These are phyloP conservation scores for Drosophila ochracea DNA, from an alignment of 2,888 invertebrate genomes.

Conservation along the genomic window DNA sequence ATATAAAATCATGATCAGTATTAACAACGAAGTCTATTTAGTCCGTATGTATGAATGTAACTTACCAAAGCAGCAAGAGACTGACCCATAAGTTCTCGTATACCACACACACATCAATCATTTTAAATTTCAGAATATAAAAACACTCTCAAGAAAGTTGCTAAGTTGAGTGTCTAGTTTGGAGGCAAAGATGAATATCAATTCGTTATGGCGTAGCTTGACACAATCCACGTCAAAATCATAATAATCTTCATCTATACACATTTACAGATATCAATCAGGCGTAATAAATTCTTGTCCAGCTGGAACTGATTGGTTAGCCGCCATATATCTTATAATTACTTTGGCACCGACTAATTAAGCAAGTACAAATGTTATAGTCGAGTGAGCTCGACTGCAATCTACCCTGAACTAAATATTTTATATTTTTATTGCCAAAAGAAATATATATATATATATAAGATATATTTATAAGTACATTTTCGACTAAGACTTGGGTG, in stretches of 20 bases:
- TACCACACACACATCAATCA: background rate
- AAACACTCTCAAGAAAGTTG: background rate
- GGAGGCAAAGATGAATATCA: background rate
- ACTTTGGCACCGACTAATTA: background rate
- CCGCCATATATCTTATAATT: conserved; percentile 18
- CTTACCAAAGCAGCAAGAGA: background rate
- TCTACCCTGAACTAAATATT: background rate
- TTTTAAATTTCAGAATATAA: background rate
- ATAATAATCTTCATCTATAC: background rate
- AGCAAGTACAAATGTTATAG: background rate
- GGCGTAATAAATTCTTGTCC: conserved; percentile 28
- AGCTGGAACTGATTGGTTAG: conserved; percentile 36
- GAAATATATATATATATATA: background rate
- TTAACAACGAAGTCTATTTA: background rate
- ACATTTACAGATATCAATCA: background rate
- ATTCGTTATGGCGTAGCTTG: background rate
- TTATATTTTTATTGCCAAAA: background rate
- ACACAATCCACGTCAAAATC: too few species aligned
- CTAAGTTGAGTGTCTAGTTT: background rate
- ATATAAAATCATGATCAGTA: background rate
- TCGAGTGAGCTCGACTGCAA: background rate
- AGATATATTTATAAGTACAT: background rate
- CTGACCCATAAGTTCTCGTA: background rate
- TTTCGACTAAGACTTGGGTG: background rate
- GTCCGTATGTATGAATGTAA: background rate